A percentile compares a stretch with the other conserved stretches of the same genome.
These are phyloP conservation scores for Acanthiza pusilla DNA, from an alignment of 2,797 vertebrate genomes.

Conservation along the genomic window DNA sequence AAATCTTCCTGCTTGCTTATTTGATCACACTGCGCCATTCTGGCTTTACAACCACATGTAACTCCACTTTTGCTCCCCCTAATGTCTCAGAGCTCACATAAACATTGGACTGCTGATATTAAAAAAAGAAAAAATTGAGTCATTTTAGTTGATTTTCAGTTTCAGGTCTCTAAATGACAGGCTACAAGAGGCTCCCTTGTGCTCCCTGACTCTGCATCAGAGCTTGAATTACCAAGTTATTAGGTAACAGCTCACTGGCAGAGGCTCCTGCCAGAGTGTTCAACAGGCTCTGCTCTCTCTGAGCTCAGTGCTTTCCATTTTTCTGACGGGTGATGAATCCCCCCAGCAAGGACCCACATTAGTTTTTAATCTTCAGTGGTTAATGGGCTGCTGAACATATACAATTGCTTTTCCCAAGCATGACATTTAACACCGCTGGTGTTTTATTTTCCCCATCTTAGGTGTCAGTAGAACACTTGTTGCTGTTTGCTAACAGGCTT, in stretches of 20 bases:
- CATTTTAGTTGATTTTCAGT: not conserved
- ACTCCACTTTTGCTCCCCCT: not conserved
- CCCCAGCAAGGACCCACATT: not conserved
- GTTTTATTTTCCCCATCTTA: not conserved
- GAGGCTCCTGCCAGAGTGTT: not conserved
- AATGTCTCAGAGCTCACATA: not conserved
- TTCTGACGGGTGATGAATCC: not conserved
- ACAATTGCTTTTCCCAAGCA: not conserved
- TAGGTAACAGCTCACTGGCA: not conserved
- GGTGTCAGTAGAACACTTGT: not conserved
- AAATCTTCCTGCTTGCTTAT: not conserved
- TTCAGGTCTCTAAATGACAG: not conserved
- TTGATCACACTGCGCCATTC: not conserved
- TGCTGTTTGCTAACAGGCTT: not conserved
- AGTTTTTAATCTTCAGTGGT: not conserved
- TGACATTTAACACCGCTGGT: not conserved
- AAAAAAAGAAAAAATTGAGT: not conserved
- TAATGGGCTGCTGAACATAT: not conserved
- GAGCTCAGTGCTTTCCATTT: not conserved
- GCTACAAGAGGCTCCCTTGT: not conserved
- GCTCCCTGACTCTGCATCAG: not conserved
- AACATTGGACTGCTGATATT: not conserved
- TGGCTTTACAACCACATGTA: not conserved
- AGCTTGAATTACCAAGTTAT: not conserved
- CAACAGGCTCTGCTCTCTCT: not conserved